Base-by-base conservation (phyloP, 2,888 invertebrate species). In the Panzeria rudis region DNA sequence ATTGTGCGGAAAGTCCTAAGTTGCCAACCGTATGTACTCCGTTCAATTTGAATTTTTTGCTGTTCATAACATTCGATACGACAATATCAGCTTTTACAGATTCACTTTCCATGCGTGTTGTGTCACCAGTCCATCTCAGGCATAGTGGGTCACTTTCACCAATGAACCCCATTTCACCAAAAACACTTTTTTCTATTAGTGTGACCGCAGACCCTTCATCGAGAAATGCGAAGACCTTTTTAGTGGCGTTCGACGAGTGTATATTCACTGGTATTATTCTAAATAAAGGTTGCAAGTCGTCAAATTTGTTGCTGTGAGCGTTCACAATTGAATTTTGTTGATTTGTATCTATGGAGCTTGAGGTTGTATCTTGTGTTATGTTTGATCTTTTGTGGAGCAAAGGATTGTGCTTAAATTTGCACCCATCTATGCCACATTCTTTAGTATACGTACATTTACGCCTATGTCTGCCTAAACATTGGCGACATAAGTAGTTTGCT, bases 121-220 rank as follows among this genome's bases (percentile, higher is more conserved):
- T 85, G 11, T 82, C 50, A 11, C 71, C 64, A 0, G 82, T 82
- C 85, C 75, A 85, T 8, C 69, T 61, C 9, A 82, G n/a, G 25
- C 82, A 85, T 13, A 82, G 62, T 13, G 66, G 75, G 11, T 80
- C 56, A n/a, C 4, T 47, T 32, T 76, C 54, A 15, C 80, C 81
- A 38, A 1, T 1, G 64, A 32, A 25, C 3, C 73, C 73, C 11
- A 82, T 17, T 23, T 73, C 71, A 50, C 79, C 76, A 13, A 78
- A 82, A 38, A 61, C 59, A 20, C n/a, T 47, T 59, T 75, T 66
- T 50, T 82, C 85, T 11, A 81, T 85, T 1, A 78, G 32, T 9
- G 78, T 85, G 11, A 82, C 85, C 7, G 75, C 77, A 1, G 82
- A 85, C 13, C 29, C 54, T 29, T 56, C 29, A 15, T 59, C 59